Evolutionary conservation across 2,113 vertebrate species (phyloP).

Genomic region (Bufo gargarizans): DNA sequence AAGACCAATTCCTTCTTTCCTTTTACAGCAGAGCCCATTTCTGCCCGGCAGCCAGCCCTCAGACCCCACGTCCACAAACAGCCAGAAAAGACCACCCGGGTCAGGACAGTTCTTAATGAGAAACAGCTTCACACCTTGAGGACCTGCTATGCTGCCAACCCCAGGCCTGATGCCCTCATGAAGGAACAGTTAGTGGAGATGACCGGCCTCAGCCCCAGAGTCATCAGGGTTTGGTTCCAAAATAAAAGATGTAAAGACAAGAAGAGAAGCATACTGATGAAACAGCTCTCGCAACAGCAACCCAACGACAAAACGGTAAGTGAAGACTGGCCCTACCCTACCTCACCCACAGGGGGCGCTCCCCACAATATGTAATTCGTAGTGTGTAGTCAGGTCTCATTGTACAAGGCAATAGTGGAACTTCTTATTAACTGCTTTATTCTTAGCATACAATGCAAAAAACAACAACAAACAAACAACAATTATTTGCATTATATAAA

Average conservation of each 20-base stretch:
- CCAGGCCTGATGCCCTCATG: slow-evolving; percentile 97
- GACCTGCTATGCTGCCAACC: slow-evolving; percentile 98
- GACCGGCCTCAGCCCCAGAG: slow-evolving; percentile 95
- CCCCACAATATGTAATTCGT: neutral
- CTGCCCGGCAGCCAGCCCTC: slow-evolving; percentile 91
- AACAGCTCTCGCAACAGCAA: slow-evolving; percentile 96
- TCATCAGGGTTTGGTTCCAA: slow-evolving; percentile 99
- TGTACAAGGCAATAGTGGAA: neutral
- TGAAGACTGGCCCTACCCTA: neutral
- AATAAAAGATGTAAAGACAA: slow-evolving; percentile 99
- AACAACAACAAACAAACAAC: neutral
- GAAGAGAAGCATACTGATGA: slow-evolving; percentile 94
- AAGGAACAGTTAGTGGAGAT: slow-evolving; percentile 99
- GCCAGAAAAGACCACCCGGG: slow-evolving; percentile 96
- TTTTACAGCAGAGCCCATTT: slow-evolving; percentile 94
- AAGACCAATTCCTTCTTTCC: slow-evolving; percentile 67
- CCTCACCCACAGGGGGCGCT: slow-evolving; percentile 12
- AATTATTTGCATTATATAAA: neutral
- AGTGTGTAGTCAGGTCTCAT: neutral
- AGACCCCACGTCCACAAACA: slow-evolving; percentile 97
- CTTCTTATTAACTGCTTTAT: neutral
- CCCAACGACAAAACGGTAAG: slow-evolving; percentile 98
- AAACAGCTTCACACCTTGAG: slow-evolving; percentile 98
- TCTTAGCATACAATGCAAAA: neutral
- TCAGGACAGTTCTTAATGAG: slow-evolving; percentile 96